A percentile compares a stretch with the other conserved stretches of the same genome.
Conservation (phyloP, 2,888 invertebrate species). For the Phymatocera aterrima region DNA sequence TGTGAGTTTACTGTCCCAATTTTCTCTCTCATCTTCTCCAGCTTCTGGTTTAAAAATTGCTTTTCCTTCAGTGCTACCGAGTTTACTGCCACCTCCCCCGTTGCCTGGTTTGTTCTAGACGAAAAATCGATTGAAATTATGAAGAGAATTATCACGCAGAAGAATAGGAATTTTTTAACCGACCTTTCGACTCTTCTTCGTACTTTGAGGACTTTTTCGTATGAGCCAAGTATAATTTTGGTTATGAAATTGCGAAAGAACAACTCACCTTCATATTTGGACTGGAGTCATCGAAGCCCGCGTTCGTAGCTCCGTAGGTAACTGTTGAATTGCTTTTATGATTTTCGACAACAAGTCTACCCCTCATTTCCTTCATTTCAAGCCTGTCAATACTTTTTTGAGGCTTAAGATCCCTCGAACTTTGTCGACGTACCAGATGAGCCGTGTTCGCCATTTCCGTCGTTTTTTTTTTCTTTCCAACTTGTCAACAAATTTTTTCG, state of each 20-base stretch:
- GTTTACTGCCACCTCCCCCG: slow-evolving; percentile 75
- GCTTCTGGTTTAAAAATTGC: slow-evolving; percentile 81
- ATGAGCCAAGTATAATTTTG: no score
- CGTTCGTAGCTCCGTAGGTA: slow-evolving; percentile 92
- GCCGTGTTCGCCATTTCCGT: slow-evolving; percentile 91
- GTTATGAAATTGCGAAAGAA: no score
- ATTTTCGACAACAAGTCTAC: slow-evolving; percentile 87
- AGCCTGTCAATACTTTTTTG: slow-evolving; percentile 90
- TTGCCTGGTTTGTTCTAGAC: slow-evolving; percentile 48
- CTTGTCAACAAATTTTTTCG: slow-evolving; percentile 39
- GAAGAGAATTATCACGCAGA: neutral
- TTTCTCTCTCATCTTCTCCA: slow-evolving; percentile 88
- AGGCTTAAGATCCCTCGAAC: slow-evolving; percentile 88
- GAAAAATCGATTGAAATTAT: neutral
- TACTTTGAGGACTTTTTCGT: slow-evolving; percentile 71
- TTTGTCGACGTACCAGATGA: slow-evolving; percentile 91
- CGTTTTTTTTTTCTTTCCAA: slow-evolving; percentile 27
- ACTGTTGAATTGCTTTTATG: slow-evolving; percentile 77
- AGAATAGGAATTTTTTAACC: neutral
- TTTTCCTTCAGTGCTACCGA: slow-evolving; percentile 81
- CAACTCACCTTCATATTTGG: slow-evolving; percentile 75
- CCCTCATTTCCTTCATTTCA: slow-evolving; percentile 91
- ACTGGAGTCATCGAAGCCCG: slow-evolving; percentile 84
- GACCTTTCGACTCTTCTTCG: no score
- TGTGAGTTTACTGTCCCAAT: slow-evolving; percentile 95